Base-by-base conservation (phyloP, 2,888 invertebrate species). In the Deilephila elpenor region DNA sequence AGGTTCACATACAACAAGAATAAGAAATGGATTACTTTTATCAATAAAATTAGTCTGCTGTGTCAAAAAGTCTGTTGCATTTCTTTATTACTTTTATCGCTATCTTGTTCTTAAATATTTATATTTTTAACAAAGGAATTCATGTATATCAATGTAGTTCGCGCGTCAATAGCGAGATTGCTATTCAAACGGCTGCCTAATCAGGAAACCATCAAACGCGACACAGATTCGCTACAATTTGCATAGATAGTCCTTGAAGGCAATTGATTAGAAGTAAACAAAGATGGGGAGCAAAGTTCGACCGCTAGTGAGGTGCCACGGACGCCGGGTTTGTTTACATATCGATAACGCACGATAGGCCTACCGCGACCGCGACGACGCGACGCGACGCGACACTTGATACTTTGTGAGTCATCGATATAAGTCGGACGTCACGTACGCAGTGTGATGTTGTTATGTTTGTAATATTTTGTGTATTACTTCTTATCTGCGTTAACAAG, bases 261-360 rank as follows among this genome's bases (percentile, higher is more conserved):
- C 86, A 86, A 89, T 89, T 88, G 82, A 86, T 83, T 83, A 79
- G 77, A 76, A 72, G 86, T 89, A 89, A 91, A 91, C 89, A 91
- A 90, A 88, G 85, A 84, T 77, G 76, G 79, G 80, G 89, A 82
- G 78, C 92, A 91, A 88, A 91, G 91, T 87, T 86, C 88, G 83
- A 56, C 60, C 29, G 37, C 62, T 86, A 91, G 91, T 86, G 90
- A 78, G 86, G 91, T 71, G 75, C 34, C 61, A 34, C 11, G n/a
- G 61, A 5, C 64, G 44, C 59, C 37, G 11, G 8, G 56, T 75
- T 82, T 86, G 84, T 88, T 89, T 86, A 88, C 83, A 80, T 87
- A 83, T 89, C 89, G 89, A 89, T 84, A 78, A 8, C n/a, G 20
- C 44, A 11, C 44, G 44, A 44, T 44, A n/a, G 20, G 72, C 37